phyloP scores from a whole-genome alignment of 1,140 invertebrate genomes.

The Euschistus heros region DNA sequence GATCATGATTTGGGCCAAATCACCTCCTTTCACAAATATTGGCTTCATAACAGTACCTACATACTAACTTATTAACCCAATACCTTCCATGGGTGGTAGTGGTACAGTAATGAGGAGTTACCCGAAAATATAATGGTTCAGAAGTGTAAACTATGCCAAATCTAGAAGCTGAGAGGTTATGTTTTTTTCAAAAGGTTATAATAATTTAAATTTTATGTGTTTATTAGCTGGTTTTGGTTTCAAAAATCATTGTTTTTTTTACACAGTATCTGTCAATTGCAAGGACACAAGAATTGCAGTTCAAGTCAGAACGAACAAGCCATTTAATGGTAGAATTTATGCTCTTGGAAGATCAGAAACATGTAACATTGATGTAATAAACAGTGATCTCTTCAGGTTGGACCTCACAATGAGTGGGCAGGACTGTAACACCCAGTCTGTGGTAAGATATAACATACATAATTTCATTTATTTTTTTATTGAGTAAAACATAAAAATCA shows the following conservation, averaged over 20 bases:
- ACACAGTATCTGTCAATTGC: constrained; percentile 81
- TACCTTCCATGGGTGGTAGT: too few species aligned
- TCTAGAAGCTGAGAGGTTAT: too few species aligned
- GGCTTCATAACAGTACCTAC: too few species aligned
- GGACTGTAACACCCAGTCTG: constrained; percentile 86
- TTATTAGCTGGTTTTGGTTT: neutral
- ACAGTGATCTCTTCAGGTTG: constrained; percentile 81
- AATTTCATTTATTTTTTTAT: neutral
- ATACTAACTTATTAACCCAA: too few species aligned
- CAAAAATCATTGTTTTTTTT: neutral
- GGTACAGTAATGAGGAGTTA: too few species aligned
- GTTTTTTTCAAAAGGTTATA: too few species aligned
- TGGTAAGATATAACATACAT: constrained; percentile 48
- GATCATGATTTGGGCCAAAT: too few species aligned
- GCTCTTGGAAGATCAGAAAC: constrained; percentile 85
- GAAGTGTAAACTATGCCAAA: too few species aligned
- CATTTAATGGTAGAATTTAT: constrained; percentile 89
- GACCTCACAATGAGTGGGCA: constrained; percentile 87
- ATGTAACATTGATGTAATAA: constrained; percentile 86
- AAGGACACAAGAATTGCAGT: constrained; percentile 89
- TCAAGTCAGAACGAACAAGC: constrained; percentile 81
- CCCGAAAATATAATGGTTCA: too few species aligned
- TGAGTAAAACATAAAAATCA: too few species aligned
- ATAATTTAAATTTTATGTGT: too few species aligned
- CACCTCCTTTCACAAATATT: too few species aligned